Evolutionary conservation across 2,113 vertebrate genomes (phyloP).

Genomic region (Turnix velox): DNA sequence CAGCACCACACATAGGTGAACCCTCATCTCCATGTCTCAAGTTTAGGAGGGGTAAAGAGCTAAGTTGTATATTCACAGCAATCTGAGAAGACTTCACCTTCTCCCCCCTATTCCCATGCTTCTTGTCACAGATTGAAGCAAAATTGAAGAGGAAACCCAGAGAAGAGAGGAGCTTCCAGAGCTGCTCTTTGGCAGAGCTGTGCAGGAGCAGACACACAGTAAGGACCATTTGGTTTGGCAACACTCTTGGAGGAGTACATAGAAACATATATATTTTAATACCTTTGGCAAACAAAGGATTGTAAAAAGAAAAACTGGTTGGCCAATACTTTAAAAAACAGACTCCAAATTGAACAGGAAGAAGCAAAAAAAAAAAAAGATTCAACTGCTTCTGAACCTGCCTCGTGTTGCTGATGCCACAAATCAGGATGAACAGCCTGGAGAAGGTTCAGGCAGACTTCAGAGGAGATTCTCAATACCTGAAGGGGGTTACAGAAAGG

Average conservation of each 20-base stretch:
- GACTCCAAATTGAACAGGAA: background rate
- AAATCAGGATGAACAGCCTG: no score
- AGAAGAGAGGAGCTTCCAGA: background rate
- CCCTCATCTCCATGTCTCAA: accelerated
- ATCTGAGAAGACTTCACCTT: background rate
- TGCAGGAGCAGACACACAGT: background rate
- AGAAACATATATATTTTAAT: background rate
- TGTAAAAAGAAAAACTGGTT: constrained; percentile 3
- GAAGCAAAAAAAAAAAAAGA: background rate
- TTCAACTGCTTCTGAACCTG: background rate
- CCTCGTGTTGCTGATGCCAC: background rate
- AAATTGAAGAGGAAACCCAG: background rate
- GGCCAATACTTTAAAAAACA: background rate
- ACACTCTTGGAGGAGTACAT: background rate
- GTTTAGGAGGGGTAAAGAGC: background rate
- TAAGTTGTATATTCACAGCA: background rate
- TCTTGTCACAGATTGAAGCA: background rate
- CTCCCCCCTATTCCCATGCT: background rate
- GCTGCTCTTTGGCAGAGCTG: constrained; percentile 15
- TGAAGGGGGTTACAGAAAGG: no score
- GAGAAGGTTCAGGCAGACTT: no score
- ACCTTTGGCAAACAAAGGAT: constrained; percentile 8
- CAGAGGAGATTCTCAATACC: no score
- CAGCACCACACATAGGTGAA: accelerated
- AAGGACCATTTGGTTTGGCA: constrained; percentile 41